Evolutionary conservation across 2,113 vertebrate species (phyloP).

Genomic region (Nannospalax galili): DNA sequence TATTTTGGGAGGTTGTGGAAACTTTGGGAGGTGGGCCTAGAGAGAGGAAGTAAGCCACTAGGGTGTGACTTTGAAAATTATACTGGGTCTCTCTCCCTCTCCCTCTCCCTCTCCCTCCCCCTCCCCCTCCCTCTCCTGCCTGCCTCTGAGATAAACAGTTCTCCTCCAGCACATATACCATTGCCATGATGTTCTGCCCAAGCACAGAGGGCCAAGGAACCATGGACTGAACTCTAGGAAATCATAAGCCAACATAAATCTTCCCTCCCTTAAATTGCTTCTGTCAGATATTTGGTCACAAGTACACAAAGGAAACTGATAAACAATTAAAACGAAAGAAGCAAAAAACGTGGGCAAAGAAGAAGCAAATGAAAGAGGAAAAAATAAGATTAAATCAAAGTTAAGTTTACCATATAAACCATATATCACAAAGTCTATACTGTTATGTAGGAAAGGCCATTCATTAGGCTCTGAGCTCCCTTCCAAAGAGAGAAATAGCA

Average conservation of each 20-base stretch:
- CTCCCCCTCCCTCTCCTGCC: background rate
- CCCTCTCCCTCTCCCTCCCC: too few species aligned
- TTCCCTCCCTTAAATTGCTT: background rate
- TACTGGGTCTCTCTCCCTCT: background rate
- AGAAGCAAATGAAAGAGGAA: constrained; percentile 42
- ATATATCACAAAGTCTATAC: background rate
- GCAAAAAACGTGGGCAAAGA: background rate
- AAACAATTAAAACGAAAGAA: constrained; percentile 34
- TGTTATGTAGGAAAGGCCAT: background rate
- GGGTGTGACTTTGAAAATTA: background rate
- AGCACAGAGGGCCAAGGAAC: background rate
- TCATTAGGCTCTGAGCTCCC: background rate
- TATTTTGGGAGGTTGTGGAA: background rate
- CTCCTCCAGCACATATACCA: background rate
- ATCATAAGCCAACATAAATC: background rate
- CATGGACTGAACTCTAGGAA: background rate
- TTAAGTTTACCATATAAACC: constrained; percentile 29
- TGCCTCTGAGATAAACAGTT: background rate
- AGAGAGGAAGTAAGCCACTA: background rate
- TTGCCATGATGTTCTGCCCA: background rate
- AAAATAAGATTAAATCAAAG: background rate
- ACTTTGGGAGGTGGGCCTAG: background rate
- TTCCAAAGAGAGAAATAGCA: background rate
- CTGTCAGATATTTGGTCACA: background rate
- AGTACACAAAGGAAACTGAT: background rate